Conservation (phyloP, 2,113 vertebrate species). For the Chiloscyllium plagiosum region DNA sequence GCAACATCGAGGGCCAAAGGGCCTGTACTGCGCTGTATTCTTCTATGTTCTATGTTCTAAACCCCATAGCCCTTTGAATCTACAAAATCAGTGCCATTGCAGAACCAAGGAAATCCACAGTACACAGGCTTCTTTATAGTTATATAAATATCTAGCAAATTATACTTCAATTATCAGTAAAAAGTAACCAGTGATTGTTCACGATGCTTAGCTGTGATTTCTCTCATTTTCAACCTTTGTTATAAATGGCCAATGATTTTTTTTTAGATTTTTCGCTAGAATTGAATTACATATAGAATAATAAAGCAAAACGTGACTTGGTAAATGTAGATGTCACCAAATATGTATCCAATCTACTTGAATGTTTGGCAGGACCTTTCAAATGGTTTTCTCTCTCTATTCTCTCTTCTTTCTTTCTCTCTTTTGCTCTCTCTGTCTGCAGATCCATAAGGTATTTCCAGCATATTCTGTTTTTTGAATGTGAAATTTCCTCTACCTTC, state of each 20-base stretch:
- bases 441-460: background rate
- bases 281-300: background rate
- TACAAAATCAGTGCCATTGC: background rate
- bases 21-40: no score
- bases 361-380: background rate
- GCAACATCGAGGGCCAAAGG: no score
- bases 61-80: background rate
- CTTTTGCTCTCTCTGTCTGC: no score
- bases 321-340: background rate
- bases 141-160: no score
- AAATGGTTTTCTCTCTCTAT: background rate
- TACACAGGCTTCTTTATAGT: no score
- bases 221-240: background rate
- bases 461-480: no score
- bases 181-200: background rate
- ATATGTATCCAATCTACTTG: background rate
- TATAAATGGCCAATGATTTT: background rate
- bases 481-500: background rate
- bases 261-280: background rate
- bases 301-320: background rate
- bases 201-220: background rate
- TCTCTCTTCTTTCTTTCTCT: no score
- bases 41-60: no score
- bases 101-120: background rate
- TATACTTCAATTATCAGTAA: no score